Evolutionary conservation across 92 coral and sea anemone genomes (phyloP), one percentile per base, ranked within the genome.

Genomic region (Epizoanthus rinbou): DNA sequence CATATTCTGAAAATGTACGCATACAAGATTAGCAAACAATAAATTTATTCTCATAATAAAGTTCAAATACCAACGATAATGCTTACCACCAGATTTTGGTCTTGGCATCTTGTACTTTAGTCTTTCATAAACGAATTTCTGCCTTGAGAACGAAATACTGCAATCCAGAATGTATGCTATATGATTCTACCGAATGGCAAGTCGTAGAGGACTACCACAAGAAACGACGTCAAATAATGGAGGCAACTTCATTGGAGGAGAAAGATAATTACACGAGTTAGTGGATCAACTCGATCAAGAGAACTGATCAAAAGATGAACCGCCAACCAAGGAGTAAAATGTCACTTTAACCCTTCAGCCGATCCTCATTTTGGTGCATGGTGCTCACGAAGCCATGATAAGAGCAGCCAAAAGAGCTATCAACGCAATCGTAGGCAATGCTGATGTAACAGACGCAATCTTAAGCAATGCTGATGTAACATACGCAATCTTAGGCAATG

Each of bases 331-430:
- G 74, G 28, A 17, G 63, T 81, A 13, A 60, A 53, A 4, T 82
- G 80, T 80, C 18, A 82, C 14, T 69, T 69, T 41, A 69, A 53
- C 80, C 23, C 80, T 35, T 66, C 80, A 50, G 54, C 21, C 14
- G 17, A 63, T 16, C 80, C 65, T 37, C 66, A 82, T 17, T 66
- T 82, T 54, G 78, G 45, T 19, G n/a, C n/a, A n/a, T n/a, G 16
- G 86, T 74, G 86, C 39, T 33, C 28, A 67, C 11, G 80, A 82
- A 60, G 24, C 59, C 45, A 64, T 69, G 71, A 69, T 83, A 28
- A 73, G 50, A 21, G 64, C 66, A 25, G 78, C 86, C 5, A 82
- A 82, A 64, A 69, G 54, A 58, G 85, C 79, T 39, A 80, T 66
- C 8, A 33, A 53, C 56, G 8, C 59, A 47, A 64, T 65, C 17